Evolutionary conservation across 2,113 vertebrate species (phyloP).

Genomic region (Pterocles orientalis): DNA sequence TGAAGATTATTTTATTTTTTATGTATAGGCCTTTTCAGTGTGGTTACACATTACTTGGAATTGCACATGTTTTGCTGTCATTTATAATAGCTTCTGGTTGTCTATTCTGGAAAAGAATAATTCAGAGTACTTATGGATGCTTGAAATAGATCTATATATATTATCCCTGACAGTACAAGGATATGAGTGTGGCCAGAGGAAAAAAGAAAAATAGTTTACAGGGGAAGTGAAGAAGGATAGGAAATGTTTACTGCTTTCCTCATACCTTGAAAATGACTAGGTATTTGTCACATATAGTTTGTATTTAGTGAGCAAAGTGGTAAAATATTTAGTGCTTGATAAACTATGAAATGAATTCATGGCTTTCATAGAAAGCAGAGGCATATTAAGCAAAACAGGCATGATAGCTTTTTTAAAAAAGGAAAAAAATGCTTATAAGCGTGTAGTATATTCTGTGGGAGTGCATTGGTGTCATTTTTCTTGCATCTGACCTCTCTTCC

Average conservation of each 20-base stretch:
- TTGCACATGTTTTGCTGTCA: not conserved
- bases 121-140: not conserved
- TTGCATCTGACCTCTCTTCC: not conserved
- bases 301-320: not conserved
- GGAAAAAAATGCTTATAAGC: not conserved
- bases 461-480: not conserved
- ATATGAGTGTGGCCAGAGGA: not conserved
- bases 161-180: not conserved
- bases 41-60: not conserved
- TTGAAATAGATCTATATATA: constrained; percentile 28
- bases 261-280: not conserved
- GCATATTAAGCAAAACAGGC: not conserved
- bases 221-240: not conserved
- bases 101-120: not conserved
- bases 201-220: not conserved
- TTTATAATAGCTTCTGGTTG: not conserved
- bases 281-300: not conserved
- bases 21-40: not conserved
- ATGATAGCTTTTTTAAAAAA: not conserved
- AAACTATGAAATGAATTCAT: not conserved
- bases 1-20: not conserved
- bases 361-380: not conserved
- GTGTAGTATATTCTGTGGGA: not conserved
- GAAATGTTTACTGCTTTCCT: not conserved
- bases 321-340: not conserved